phyloP scores from a whole-genome alignment of 2,888 invertebrate genomes.

The Fragum fragum region DNA sequence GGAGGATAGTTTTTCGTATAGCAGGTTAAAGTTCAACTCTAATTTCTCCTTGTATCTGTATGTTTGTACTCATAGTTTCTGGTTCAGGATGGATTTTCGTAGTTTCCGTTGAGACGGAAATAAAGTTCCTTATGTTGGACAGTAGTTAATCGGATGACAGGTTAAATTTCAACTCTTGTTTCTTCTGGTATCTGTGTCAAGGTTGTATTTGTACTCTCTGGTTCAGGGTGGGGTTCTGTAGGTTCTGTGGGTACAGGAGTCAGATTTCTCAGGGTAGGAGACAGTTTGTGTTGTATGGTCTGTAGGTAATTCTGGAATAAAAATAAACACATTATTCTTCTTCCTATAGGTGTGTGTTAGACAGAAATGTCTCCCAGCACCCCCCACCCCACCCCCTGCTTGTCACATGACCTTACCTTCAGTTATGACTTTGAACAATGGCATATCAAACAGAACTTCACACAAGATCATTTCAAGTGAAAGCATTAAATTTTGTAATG shows the following conservation, averaged over 20 bases:
- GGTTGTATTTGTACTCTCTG: slow-evolving; percentile 81
- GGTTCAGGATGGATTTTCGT: not conserved
- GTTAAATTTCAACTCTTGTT: slow-evolving; percentile 39
- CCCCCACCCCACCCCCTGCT: no score
- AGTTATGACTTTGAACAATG: no score
- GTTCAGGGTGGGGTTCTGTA: slow-evolving; percentile 73
- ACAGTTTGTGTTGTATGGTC: slow-evolving; percentile 80
- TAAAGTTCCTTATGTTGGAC: not conserved
- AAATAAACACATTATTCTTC: not conserved
- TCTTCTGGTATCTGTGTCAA: slow-evolving; percentile 77
- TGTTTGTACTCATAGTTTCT: not conserved
- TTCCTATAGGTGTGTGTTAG: no score
- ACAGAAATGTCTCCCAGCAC: no score
- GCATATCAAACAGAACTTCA: no score
- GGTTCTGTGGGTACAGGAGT: slow-evolving; percentile 76
- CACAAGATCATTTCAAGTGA: no score
- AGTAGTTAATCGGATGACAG: not conserved
- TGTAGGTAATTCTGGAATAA: slow-evolving; percentile 81
- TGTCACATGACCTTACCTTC: no score
- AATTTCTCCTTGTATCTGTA: not conserved
- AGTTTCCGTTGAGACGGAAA: not conserved
- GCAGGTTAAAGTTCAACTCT: no score
- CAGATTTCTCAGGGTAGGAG: slow-evolving; percentile 76
- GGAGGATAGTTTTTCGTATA: no score
- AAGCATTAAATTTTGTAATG: no score